phyloP scores from a whole-genome alignment of 1,140 invertebrate species.

The Sminthurinus signatus region DNA sequence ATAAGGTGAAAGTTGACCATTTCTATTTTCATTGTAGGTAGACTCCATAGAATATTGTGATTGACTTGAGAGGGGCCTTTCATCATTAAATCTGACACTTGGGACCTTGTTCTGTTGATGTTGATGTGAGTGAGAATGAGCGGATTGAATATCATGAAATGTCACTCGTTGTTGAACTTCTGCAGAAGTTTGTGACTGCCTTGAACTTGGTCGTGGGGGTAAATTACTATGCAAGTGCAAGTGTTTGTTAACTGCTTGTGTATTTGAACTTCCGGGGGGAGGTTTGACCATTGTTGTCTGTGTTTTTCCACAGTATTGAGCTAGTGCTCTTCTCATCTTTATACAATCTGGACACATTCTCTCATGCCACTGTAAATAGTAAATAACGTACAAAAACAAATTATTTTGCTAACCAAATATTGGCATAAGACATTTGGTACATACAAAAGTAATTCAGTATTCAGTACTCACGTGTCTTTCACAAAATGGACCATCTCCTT shows the following conservation, averaged over 20 bases:
- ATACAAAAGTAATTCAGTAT: too few species aligned
- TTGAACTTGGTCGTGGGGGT: constrained; percentile 4
- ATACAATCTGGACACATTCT: constrained; percentile 40
- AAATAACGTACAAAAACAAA: too few species aligned
- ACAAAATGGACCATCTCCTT: constrained; percentile 44
- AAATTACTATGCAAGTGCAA: constrained; percentile 17
- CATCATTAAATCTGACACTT: constrained; percentile 3
- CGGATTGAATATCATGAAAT: not conserved
- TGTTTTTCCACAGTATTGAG: constrained; percentile 26
- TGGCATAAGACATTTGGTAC: too few species aligned
- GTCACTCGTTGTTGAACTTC: not conserved
- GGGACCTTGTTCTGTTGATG: constrained; percentile 1
- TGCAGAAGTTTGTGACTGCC: constrained; percentile 10
- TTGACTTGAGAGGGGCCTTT: constrained; percentile 2
- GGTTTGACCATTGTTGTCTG: constrained; percentile 3
- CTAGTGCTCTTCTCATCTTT: constrained; percentile 34
- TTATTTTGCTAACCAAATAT: too few species aligned
- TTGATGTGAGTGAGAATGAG: constrained; percentile 7
- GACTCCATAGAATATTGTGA: constrained; percentile 6
- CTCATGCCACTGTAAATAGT: too few species aligned
- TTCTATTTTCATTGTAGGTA: constrained; percentile 8
- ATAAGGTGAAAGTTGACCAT: not conserved
- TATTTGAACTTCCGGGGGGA: constrained; percentile 9
- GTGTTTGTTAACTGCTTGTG: too few species aligned
- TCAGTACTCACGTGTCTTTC: constrained; percentile 42